Conservation (phyloP, 2,797 vertebrate species). For the Aplochiton taeniatus region DNA sequence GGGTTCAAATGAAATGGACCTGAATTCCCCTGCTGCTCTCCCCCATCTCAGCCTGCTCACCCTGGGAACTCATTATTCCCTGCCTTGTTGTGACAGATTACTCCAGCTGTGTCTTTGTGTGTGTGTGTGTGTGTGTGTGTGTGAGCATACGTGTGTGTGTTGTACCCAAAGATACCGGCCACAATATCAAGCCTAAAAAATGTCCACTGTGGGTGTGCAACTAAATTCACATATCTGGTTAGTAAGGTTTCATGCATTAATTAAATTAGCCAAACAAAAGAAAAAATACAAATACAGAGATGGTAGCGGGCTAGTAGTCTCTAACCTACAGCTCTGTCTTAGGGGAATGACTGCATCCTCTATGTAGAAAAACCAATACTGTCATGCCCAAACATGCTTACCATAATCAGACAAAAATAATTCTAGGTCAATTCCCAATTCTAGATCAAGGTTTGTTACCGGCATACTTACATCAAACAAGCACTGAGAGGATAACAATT, state of each 20-base stretch:
- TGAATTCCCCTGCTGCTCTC: constrained; percentile 27
- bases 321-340: too few relatives aligned
- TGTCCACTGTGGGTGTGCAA: too few relatives aligned
- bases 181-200: too few relatives aligned
- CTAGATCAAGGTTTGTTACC: constrained; percentile 27
- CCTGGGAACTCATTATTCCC: constrained; percentile 29
- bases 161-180: neutral
- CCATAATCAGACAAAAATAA: constrained; percentile 27
- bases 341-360: too few relatives aligned
- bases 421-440: constrained; percentile 29
- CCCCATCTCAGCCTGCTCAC: constrained; percentile 28
- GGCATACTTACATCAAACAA: constrained; percentile 22
- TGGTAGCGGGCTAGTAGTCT: neutral
- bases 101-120: neutral
- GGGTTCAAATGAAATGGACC: constrained; percentile 44
- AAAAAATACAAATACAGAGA: neutral
- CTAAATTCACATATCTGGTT: too few relatives aligned
- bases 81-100: constrained; percentile 4
- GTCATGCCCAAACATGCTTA: constrained; percentile 6
- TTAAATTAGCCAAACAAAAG: neutral
- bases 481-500: constrained; percentile 9
- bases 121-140: constrained; percentile 7
- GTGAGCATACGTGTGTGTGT: constrained; percentile 4
- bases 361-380: too few relatives aligned
- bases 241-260: constrained; percentile 43